These are phyloP conservation scores for Danio aesculapii DNA, from an alignment of 2,797 vertebrate species.

Conservation along the genomic window DNA sequence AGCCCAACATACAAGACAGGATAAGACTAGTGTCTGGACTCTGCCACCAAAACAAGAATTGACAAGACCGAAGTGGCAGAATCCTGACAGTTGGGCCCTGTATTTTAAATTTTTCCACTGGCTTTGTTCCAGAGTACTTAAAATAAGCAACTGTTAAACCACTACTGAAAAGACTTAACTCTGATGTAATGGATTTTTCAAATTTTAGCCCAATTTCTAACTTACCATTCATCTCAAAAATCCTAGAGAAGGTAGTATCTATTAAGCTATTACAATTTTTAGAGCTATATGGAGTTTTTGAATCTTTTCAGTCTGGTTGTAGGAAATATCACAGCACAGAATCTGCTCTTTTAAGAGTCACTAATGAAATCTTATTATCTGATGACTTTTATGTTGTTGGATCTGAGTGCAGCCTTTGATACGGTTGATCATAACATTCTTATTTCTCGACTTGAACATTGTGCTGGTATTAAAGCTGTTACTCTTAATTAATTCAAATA, in stretches of 20 bases:
- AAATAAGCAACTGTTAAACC: not conserved
- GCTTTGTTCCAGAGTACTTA: not conserved
- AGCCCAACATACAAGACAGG: no score
- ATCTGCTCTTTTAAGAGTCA: not conserved
- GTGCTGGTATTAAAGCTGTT: not conserved
- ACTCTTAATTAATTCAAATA: no score
- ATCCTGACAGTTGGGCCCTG: no score
- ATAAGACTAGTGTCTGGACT: no score
- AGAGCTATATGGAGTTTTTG: not conserved
- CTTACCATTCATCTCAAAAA: no score
- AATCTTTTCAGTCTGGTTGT: not conserved
- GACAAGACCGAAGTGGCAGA: no score
- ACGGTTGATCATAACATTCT: not conserved
- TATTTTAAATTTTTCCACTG: not conserved
- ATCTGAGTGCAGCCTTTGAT: no score
- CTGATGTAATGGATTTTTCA: not conserved
- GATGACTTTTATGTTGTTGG: not conserved
- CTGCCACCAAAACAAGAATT: no score
- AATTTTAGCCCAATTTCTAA: not conserved
- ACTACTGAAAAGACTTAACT: no score
- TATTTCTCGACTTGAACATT: not conserved
- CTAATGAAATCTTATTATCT: not conserved
- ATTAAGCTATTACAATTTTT: not conserved
- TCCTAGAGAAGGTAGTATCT: not conserved
- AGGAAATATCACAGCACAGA: not conserved